Conservation (phyloP, 2,113 vertebrate genomes). For the Poeciliopsis prolifica region DNA sequence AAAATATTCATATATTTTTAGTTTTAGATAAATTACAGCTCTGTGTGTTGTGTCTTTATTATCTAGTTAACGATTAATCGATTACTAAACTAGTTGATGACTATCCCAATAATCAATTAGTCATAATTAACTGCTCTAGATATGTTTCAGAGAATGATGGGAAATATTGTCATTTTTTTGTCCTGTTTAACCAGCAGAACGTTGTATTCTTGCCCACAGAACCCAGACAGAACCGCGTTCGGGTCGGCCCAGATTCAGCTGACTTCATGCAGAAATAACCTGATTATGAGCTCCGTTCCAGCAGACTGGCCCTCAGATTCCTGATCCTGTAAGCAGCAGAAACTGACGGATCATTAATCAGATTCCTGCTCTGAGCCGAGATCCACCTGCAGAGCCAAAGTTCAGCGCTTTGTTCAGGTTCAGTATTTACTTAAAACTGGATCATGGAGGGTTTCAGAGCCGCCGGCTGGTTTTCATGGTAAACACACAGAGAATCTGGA, state of each 20-base stretch:
- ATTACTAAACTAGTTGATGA: too few relatives aligned
- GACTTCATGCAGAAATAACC: not conserved
- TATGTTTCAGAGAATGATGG: not conserved
- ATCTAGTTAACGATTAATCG: too few relatives aligned
- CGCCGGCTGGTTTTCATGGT: not conserved
- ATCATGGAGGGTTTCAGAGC: not conserved
- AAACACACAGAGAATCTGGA: too few relatives aligned
- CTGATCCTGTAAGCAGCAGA: not conserved
- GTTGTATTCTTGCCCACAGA: not conserved
- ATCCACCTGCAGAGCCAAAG: slow-evolving; percentile 6
- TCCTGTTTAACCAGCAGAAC: not conserved
- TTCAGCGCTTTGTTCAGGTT: not conserved
- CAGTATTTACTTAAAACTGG: not conserved
- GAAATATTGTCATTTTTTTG: not conserved
- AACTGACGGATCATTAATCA: not conserved
- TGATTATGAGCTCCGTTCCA: not conserved
- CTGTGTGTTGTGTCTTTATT: too few relatives aligned
- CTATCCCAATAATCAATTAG: too few relatives aligned
- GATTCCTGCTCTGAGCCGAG: not conserved
- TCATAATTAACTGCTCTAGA: too few relatives aligned
- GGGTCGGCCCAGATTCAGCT: not conserved
- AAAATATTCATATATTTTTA: too few relatives aligned
- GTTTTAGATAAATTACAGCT: too few relatives aligned
- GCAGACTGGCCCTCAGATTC: not conserved
- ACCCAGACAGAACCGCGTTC: not conserved